Conservation (phyloP, 1,140 invertebrate species). For the Laupala kohalensis region DNA sequence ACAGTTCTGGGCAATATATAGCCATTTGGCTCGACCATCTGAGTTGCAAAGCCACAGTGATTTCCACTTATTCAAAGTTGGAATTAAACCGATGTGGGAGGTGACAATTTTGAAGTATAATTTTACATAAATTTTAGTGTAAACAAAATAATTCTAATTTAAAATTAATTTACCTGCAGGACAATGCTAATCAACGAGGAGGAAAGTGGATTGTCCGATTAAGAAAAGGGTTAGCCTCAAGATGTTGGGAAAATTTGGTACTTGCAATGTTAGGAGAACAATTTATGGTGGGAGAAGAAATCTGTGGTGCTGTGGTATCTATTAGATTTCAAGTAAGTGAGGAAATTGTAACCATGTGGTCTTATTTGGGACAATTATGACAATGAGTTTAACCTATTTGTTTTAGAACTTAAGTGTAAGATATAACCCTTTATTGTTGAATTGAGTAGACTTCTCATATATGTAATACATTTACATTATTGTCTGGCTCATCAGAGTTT, state of each 20-base stretch:
- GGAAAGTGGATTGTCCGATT: constrained; percentile 95
- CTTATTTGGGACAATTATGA: not conserved
- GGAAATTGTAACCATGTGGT: not conserved
- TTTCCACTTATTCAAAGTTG: constrained; percentile 95
- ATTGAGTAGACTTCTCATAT: not conserved
- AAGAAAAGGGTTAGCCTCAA: constrained; percentile 84
- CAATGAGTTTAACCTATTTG: not conserved
- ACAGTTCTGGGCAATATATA: constrained; percentile 93
- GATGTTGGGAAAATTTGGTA: constrained; percentile 97
- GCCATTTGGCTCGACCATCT: constrained; percentile 75
- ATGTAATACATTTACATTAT: not conserved
- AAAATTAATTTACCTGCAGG: constrained; percentile 33
- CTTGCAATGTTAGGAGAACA: constrained; percentile 97
- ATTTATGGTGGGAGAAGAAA: constrained; percentile 97
- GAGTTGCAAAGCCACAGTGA: constrained; percentile 84
- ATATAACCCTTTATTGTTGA: not conserved
- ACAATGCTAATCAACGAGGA: constrained; percentile 85
- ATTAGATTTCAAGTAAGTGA: constrained; percentile 69
- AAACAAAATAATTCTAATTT: not conserved
- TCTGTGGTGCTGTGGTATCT: constrained; percentile 94
- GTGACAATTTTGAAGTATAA: constrained; percentile 28
- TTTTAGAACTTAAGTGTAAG: not conserved
- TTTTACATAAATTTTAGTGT: not conserved
- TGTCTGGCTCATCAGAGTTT: not conserved
- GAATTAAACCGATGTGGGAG: constrained; percentile 98